phyloP scores from a whole-genome alignment of 2,113 vertebrate genomes.

The Illadopsis cleaveri region DNA sequence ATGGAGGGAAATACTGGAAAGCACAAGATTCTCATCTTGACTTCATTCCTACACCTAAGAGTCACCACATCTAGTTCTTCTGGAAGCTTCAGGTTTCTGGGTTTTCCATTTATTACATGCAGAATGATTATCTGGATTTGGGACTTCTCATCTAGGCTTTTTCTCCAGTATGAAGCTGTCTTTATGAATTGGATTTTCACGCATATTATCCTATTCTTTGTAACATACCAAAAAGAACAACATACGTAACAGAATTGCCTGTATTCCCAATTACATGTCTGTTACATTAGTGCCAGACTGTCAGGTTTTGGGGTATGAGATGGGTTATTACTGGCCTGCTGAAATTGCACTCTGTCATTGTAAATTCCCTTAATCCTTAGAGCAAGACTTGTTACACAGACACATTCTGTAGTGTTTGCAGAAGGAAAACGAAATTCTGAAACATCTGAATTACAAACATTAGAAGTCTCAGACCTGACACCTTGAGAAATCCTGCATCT shows the following conservation, averaged over 20 bases:
- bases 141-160: not conserved
- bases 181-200: not conserved
- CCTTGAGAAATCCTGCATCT: not conserved
- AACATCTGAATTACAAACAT: not conserved
- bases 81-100: not conserved
- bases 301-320: not conserved
- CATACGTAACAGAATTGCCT: rapidly evolving
- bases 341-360: not conserved
- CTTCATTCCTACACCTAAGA: not conserved
- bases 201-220: not conserved
- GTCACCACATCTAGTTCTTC: not conserved
- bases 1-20: not conserved
- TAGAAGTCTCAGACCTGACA: not conserved
- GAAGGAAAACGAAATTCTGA: not conserved
- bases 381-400: not conserved
- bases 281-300: not conserved
- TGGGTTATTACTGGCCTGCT: not conserved
- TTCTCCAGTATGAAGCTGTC: not conserved
- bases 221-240: not conserved
- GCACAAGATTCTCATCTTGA: not conserved
- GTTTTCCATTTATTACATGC: not conserved
- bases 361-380: not conserved
- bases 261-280: not conserved
- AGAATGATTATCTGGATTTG: not conserved
- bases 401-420: not conserved